A percentile compares a stretch with the other conserved stretches of the same genome.
Evolutionary conservation across 2,888 invertebrate species (phyloP).

Genomic region (Andrena flavipes): DNA sequence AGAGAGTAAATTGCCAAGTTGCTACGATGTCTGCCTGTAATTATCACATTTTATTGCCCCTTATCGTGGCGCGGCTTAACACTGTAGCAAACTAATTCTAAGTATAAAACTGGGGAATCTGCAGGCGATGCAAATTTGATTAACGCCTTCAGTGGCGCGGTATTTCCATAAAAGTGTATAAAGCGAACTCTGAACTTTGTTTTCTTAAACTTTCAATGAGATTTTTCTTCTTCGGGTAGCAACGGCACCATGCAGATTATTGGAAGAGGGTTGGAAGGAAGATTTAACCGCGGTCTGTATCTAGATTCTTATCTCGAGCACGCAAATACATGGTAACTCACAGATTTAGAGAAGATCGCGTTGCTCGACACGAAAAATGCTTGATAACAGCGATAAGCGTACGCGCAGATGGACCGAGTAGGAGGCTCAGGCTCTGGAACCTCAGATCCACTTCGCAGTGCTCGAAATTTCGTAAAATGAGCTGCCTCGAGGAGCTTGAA

Average conservation of each 20-base stretch:
- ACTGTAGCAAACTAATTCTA: background rate
- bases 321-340: background rate
- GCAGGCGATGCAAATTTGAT: too few species aligned
- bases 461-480: background rate
- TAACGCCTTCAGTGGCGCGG: too few species aligned
- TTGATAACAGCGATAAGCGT: constrained; percentile 58
- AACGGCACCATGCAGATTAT: background rate
- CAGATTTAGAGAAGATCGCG: constrained; percentile 6
- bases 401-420: background rate
- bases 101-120: background rate
- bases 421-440: background rate
- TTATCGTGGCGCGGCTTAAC: background rate
- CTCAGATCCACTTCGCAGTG: background rate
- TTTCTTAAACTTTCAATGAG: background rate
- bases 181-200: too few species aligned
- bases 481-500: constrained; percentile 9
- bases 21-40: background rate
- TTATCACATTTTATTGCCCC: background rate
- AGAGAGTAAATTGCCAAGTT: too few species aligned
- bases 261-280: background rate
- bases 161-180: too few species aligned
- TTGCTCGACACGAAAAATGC: background rate
- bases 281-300: background rate
- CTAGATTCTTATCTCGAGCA: background rate
- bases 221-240: background rate